Evolutionary conservation across 2,113 vertebrate species (phyloP), one percentile per base, ranked within the genome.

Genomic region (Salvelinus fontinalis): DNA sequence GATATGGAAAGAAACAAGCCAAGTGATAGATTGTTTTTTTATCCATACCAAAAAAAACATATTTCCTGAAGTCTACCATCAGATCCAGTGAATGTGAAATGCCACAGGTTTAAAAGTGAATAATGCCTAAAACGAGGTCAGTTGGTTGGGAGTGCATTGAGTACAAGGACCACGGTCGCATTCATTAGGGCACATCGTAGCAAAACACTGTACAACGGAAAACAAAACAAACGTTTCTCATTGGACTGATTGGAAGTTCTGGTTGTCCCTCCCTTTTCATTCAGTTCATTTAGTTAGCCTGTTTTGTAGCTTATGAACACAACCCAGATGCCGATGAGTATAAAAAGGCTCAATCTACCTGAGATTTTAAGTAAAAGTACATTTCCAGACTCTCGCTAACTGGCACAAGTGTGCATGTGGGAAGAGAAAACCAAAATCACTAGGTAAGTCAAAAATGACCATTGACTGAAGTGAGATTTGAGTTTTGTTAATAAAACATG

Each of bases 81-180:
- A 22, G 59, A 6, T 34, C 4, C 6, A 27, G 66, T 31, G 18
- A 39, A 7, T 9, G n/a, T 67, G 29, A 67, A 67, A 67, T 67
- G 66, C 29, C 66, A 31, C 29, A 27, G 29, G 14, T 67, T 34
- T 8, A 22, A 64, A 59, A 1, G 60, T 16, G 13, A 3, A 27
- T 75, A 87, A 88, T 27, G 51, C 74, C 39, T 70, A 34, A 31
- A 48, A 65, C 66, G 82, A 81, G 70, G 81, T 83, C 84, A 83
- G 81, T 71, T 75, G 73, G 74, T 80, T 77, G 12, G 76, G 75
- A 81, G 79, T 79, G 79, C 73, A 75, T 29, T 29, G 64, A 73
- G 76, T 34, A 74, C 64, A 68, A 67, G 68, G 59, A 54, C 72
- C 39, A 31, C 67, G 22, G 4, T 18, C 44, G 51, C 51, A 18